phyloP scores from a whole-genome alignment of 2,797 vertebrate species.

The Cyprinella venusta region DNA sequence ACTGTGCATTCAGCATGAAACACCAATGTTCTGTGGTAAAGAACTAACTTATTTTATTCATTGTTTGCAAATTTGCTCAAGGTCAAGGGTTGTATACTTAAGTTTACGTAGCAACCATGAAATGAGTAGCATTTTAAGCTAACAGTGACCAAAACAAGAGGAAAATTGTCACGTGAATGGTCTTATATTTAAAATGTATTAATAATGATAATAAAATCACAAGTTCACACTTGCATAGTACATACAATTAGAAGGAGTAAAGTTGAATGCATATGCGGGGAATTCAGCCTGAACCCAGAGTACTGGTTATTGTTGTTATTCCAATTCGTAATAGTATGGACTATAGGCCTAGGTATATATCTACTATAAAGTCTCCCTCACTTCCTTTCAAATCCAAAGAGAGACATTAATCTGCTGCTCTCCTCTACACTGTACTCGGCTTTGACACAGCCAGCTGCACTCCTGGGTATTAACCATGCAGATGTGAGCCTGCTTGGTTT shows the following conservation, averaged over 20 bases:
- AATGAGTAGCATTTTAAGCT: not conserved
- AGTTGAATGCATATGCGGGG: no score
- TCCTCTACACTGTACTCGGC: not conserved
- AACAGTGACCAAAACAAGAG: not conserved
- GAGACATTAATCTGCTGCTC: conserved; percentile 10
- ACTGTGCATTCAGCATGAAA: not conserved
- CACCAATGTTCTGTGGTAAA: not conserved
- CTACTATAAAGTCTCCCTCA: not conserved
- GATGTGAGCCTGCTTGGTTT: conserved; percentile 6
- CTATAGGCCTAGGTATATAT: no score
- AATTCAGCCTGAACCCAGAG: no score
- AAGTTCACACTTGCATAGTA: no score
- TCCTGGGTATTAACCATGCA: conserved; percentile 10
- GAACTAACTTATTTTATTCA: not conserved
- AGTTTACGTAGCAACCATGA: not conserved
- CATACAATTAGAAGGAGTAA: no score
- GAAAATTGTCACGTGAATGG: not conserved
- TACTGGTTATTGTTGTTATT: no score
- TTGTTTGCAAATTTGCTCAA: not conserved
- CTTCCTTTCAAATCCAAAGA: conserved; percentile 22
- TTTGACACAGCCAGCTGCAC: not conserved
- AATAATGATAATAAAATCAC: no score
- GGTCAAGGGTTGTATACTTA: not conserved
- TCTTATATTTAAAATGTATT: not conserved
- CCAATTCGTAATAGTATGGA: no score